Percentiles rank a stretch among this genome's conserved stretches.
Evolutionary conservation across 2,113 vertebrate genomes (phyloP).

Genomic region (Malurus elegans): DNA sequence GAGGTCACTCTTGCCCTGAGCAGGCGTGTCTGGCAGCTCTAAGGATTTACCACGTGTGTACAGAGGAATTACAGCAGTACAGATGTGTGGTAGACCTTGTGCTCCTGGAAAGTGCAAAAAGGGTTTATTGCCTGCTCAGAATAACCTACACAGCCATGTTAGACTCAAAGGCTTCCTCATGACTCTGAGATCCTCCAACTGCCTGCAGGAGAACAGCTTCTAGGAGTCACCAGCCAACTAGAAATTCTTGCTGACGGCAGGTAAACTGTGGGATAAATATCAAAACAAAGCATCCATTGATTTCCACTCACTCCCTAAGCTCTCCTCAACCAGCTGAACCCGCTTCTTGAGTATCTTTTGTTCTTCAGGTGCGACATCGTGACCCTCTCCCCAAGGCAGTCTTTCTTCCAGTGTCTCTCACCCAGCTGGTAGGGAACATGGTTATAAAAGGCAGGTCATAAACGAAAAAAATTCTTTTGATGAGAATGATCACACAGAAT

Average conservation of each 20-base stretch:
- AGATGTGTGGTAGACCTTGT: neutral
- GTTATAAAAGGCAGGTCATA: neutral
- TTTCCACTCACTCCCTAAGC: neutral
- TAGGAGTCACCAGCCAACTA: neutral
- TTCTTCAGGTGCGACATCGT: neutral
- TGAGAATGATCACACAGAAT: neutral
- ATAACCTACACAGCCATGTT: neutral
- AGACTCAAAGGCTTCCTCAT: neutral
- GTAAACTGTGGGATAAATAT: neutral
- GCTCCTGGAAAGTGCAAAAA: neutral
- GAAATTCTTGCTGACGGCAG: neutral
- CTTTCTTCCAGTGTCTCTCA: neutral
- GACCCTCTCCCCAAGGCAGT: neutral
- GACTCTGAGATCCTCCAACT: neutral
- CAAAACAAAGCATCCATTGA: neutral
- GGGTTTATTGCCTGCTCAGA: neutral
- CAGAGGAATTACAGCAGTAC: neutral
- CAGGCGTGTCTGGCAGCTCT: neutral
- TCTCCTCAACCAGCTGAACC: neutral
- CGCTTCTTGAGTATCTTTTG: neutral
- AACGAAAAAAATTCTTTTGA: neutral
- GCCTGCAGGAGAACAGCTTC: neutral
- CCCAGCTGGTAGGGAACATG: neutral
- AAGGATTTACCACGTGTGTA: fast-evolving
- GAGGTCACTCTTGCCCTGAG: neutral